Evolutionary conservation across 2,113 vertebrate genomes (phyloP), one percentile per base, ranked within the genome.

Genomic region (Bubo scandiacus): DNA sequence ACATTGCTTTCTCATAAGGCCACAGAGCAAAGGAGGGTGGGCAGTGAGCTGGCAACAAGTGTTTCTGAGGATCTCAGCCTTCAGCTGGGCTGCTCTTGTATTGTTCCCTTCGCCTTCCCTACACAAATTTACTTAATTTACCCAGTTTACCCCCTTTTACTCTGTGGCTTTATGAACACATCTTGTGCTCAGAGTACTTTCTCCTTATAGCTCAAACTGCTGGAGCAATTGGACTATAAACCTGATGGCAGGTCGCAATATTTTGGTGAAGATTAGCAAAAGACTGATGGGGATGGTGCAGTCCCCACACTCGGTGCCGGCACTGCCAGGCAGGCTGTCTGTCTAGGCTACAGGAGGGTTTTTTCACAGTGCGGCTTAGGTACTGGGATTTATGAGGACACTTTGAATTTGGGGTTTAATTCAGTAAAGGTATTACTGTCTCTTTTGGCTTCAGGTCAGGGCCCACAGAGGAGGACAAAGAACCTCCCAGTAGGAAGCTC

Each of bases 251-350:
- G 68, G 42, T 71, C 75, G 49, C 17, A 55, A n/a, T 1, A 1
- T 62, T 84, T 94, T 78, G 38, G 29, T 63, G 70, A 91, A 78
- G 38, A 47, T 32, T 18, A 79, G 43, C 57, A 59, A 55, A 49
- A 23, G 54, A 57, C 32, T 26, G 38, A n/a, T 12, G 22, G 13
- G 40, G 21, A 29, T 58, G 55, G 18, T 3, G 1, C 6, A 7
- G 40, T 70, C 57, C 51, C 43, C 38, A 7, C 0, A 0, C 26
- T 52, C 5, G 0, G 32, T 78, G 65, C 42, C 3, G 9, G 42
- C 38, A 26, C 32, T 9, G 5, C 54, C 78, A 45, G 45, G 30
- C n/a, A 55, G 51, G 22, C 7, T 1, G 7, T 65, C 45, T 73
- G 62, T 51, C 40, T 36, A 67, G 25, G 29, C 42, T 51, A 26